Evolutionary conservation across 2,113 vertebrate species (phyloP).

Genomic region (Ondatra zibethicus): DNA sequence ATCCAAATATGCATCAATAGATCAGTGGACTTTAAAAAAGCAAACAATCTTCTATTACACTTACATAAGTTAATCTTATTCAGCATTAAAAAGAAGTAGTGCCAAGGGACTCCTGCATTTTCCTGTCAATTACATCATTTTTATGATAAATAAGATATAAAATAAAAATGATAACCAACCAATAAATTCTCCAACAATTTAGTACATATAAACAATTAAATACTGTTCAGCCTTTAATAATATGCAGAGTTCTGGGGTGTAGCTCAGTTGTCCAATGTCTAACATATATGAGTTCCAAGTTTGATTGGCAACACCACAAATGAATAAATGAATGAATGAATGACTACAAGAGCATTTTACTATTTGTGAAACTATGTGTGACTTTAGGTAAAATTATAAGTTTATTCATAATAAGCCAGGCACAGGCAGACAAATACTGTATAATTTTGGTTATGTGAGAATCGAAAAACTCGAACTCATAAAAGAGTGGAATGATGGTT

Average conservation of each 20-base stretch:
- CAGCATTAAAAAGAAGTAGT: constrained; percentile 32
- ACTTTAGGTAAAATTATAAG: not conserved
- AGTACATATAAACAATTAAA: not conserved
- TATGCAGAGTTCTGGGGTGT: not conserved
- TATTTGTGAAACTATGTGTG: not conserved
- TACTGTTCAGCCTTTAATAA: not conserved
- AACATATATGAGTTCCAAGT: not conserved
- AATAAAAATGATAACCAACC: not conserved
- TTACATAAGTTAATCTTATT: not conserved
- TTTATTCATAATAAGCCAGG: not conserved
- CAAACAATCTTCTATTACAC: constrained; percentile 42
- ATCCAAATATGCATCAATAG: not conserved
- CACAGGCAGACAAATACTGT: not conserved
- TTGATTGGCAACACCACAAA: not conserved
- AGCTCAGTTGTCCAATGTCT: not conserved
- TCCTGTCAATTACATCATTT: not conserved
- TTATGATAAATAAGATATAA: not conserved
- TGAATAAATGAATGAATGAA: not conserved
- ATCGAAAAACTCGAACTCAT: not conserved
- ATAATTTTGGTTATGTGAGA: not conserved
- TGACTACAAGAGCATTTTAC: not conserved
- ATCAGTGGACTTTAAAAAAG: not conserved
- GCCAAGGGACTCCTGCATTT: not conserved
- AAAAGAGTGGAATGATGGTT: not conserved
- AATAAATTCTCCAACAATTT: not conserved